Evolutionary conservation across 1,140 invertebrate species (phyloP).

Genomic region (Thaumatotibia leucotreta): DNA sequence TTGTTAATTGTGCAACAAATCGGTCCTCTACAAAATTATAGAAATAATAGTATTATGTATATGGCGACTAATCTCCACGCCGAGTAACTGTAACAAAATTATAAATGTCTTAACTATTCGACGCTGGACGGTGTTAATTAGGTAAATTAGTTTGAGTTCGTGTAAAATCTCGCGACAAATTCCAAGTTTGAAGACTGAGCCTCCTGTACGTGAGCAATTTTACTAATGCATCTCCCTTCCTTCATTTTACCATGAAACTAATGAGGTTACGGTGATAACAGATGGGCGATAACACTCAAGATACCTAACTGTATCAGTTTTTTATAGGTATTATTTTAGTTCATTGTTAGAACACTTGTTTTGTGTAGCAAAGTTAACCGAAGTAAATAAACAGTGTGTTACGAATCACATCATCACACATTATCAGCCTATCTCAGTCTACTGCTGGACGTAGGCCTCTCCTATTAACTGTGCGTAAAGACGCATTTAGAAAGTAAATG

Average conservation of each 20-base stretch:
- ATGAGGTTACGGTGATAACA: neutral
- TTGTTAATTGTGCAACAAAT: neutral
- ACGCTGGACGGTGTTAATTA: slow-evolving; percentile 41
- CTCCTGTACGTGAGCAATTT: slow-evolving; percentile 62
- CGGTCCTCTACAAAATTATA: neutral
- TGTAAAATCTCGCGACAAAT: slow-evolving; percentile 60
- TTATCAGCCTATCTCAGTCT: too few relatives aligned
- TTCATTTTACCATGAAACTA: slow-evolving; percentile 10
- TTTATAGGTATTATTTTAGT: too few relatives aligned
- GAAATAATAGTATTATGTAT: neutral
- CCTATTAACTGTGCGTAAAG: too few relatives aligned
- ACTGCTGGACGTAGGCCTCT: too few relatives aligned
- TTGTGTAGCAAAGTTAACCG: too few relatives aligned
- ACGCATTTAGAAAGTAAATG: too few relatives aligned
- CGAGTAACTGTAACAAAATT: neutral
- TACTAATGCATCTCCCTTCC: slow-evolving; percentile 55
- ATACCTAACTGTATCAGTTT: too few relatives aligned
- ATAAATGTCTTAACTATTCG: neutral
- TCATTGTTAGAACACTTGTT: too few relatives aligned
- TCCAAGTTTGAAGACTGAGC: slow-evolving; percentile 57
- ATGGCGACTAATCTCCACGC: neutral
- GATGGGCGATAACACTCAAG: neutral
- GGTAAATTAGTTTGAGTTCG: slow-evolving; percentile 57
- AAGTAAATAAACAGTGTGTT: too few relatives aligned
- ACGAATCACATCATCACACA: too few relatives aligned